Evolutionary conservation across 37 sponge, comb jelly and placozoan species (phyloP), one percentile per base, ranked within the genome.

Genomic region (Chondrosia reniformis): DNA sequence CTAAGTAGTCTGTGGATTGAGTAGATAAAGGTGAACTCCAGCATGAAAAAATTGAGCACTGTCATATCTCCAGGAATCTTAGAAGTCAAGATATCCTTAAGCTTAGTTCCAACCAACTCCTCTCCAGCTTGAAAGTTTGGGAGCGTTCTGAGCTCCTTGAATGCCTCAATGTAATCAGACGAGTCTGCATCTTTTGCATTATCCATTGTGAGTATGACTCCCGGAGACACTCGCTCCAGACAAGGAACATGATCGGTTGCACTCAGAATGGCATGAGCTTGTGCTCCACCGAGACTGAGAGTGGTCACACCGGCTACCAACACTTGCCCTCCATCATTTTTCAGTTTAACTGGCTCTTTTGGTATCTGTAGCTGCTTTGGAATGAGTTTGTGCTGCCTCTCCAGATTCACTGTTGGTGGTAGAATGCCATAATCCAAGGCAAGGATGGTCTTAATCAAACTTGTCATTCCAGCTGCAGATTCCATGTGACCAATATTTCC

Each of bases 401-500:
- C 67, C 1, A 64, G 19, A 4, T 79, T 74, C n/a, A n/a, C 54
- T 27, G 46, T 74, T 6, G 63, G 64, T 34, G 87, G 87, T 15
- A 75, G 77, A 30, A 59, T 12, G 7, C 76, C 67, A 76, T 86
- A 82, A 34, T 89, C 82, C 19, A 87, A 74, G 15, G 63, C 76
- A 63, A 91, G 62, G 7, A 86, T 79, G 32, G 85, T 79, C 42
- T 91, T 91, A 55, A 87, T 84, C 30, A 86, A 45, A 34, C 81
- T 77, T 0, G 92, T 88, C 19, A 87, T 77, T 0, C 92, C 92
- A 34, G 92, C 76, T 8, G 73, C 92, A 31, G 74, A 57, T 75
- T 87, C 92, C 37, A 83, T 58, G 77, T 91, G 88, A 1, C 92
- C 92, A 56, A 91, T 83, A 45, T 91, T 91, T 19, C 88, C 80